Evolutionary conservation across 2,113 vertebrate genomes (phyloP).

Genomic region (Onychostruthus taczanowskii): DNA sequence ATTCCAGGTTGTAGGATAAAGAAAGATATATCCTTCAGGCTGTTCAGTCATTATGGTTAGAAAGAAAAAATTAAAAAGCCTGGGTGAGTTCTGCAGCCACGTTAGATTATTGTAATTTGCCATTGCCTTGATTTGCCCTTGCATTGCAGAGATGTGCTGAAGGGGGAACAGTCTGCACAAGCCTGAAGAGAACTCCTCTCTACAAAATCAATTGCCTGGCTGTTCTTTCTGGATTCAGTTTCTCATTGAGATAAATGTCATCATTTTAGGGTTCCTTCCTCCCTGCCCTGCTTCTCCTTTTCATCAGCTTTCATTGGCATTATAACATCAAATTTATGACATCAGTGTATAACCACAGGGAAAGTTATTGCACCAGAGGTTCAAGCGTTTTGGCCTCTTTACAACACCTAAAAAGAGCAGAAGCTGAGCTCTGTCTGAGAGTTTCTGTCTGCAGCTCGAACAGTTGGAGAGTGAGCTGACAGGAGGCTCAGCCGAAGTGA

Average conservation of each 20-base stretch:
- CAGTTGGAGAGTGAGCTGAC: conserved; percentile 21
- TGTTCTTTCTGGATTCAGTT: background rate
- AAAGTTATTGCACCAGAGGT: background rate
- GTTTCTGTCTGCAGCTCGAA: background rate
- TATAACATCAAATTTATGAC: background rate
- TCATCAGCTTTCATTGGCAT: background rate
- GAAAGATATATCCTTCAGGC: background rate
- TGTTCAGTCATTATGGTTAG: background rate
- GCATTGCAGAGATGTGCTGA: background rate
- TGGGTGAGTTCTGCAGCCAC: background rate
- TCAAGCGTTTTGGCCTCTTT: conserved; percentile 1
- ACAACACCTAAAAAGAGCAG: conserved; percentile 37
- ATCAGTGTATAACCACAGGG: background rate
- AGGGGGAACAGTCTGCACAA: background rate
- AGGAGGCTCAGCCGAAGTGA: conserved; percentile 15
- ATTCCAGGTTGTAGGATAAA: background rate
- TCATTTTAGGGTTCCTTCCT: background rate
- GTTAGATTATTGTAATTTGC: background rate
- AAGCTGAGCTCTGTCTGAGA: conserved; percentile 3
- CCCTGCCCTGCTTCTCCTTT: background rate
- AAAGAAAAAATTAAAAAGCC: background rate
- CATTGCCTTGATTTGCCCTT: background rate
- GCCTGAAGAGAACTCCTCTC: background rate
- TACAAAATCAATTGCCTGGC: background rate
- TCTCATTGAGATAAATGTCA: conserved; percentile 1